phyloP scores from a whole-genome alignment of 2,113 vertebrate genomes.

The Hemichromis elongatus region DNA sequence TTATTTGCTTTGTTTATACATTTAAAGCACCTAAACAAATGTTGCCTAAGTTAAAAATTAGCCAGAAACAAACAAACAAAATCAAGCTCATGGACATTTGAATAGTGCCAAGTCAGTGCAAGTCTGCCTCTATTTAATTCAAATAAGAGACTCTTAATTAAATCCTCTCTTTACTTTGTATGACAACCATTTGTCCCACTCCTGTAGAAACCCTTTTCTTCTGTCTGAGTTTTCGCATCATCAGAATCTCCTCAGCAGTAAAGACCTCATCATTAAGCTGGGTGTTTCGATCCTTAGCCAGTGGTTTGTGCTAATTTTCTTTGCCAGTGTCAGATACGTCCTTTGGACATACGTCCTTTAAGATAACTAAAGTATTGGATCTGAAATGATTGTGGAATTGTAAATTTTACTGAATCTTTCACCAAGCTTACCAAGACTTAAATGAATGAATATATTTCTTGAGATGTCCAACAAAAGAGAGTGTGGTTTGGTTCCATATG shows the following conservation, averaged over 20 bases:
- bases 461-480: background rate
- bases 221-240: background rate
- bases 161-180: background rate
- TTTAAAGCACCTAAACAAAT: background rate
- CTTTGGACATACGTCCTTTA: background rate
- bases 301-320: background rate
- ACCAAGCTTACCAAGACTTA: background rate
- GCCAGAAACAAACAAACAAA: background rate
- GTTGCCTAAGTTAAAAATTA: background rate
- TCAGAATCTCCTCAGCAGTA: background rate
- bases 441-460: no score
- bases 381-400: background rate
- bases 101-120: background rate
- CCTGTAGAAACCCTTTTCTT: fast-evolving
- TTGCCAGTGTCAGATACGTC: background rate
- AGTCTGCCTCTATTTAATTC: background rate
- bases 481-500: background rate
- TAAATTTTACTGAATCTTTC: background rate
- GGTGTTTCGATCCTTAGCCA: background rate
- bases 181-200: background rate
- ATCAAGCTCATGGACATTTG: background rate
- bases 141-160: no score
- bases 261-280: background rate
- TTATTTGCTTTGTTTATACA: background rate
- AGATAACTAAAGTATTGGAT: background rate